Conservation (phyloP, 1,140 invertebrate genomes). For the Sarcophaga peregrina region DNA sequence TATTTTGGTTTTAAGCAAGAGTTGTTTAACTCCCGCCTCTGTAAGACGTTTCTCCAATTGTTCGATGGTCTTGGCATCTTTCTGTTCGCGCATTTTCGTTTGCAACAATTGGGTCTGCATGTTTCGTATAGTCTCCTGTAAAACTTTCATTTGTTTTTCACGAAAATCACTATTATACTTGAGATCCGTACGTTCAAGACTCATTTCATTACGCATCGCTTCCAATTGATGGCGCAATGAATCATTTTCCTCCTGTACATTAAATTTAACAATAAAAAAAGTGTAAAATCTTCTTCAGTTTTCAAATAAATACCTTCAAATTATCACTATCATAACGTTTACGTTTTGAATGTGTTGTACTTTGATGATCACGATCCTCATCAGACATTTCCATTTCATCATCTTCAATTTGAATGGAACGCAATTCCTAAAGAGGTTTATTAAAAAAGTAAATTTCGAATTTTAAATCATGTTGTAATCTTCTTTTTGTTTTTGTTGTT, state of each 20-base stretch:
- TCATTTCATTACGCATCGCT: constrained; percentile 92
- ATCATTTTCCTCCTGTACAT: constrained; percentile 83
- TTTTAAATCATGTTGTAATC: background rate
- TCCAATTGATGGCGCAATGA: constrained; percentile 91
- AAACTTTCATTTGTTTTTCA: constrained; percentile 66
- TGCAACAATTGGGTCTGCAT: constrained; percentile 82
- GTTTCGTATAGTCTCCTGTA: constrained; percentile 81
- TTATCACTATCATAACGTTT: constrained; percentile 60
- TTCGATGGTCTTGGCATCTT: constrained; percentile 73
- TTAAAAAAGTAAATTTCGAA: background rate
- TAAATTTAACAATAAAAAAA: background rate
- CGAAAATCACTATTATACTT: constrained; percentile 68
- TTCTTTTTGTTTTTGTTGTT: background rate
- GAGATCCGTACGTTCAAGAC: constrained; percentile 75
- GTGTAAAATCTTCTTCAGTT: background rate
- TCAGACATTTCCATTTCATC: constrained; percentile 66
- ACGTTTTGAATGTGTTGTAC: constrained; percentile 52
- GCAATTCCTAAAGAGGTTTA: constrained; percentile 76
- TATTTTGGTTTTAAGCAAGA: constrained; percentile 52
- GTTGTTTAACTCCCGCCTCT: constrained; percentile 60
- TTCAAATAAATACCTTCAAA: constrained; percentile 53
- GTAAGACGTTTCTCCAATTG: constrained; percentile 71
- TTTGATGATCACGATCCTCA: constrained; percentile 67
- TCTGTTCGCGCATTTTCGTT: constrained; percentile 72
- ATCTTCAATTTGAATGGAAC: constrained; percentile 79